Evolutionary conservation across 2,888 invertebrate genomes (phyloP).

Genomic region (Elegia similella): DNA sequence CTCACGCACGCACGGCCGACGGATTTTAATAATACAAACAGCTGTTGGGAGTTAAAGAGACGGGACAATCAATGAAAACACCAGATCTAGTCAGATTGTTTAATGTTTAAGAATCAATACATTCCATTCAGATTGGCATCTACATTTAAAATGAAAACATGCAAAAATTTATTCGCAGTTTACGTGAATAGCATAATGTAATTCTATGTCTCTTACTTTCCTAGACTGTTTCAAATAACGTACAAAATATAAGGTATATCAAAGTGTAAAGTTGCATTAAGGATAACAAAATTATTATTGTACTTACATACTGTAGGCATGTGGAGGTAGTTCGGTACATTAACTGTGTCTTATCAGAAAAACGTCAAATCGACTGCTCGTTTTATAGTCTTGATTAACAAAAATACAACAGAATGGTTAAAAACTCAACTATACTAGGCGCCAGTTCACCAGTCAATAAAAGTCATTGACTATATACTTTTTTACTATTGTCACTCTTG

Average conservation of each 20-base stretch:
- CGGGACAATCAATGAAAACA: neutral
- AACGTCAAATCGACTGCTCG: slow-evolving; percentile 21
- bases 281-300: slow-evolving; percentile 64
- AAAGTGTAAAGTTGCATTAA: slow-evolving; percentile 49
- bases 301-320: slow-evolving; percentile 64
- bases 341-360: slow-evolving; percentile 40
- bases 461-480: too few species aligned
- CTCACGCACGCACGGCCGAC: too few species aligned
- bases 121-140: slow-evolving; percentile 59
- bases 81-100: slow-evolving; percentile 68
- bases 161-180: slow-evolving; percentile 43
- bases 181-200: slow-evolving; percentile 40
- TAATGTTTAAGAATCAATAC: slow-evolving; percentile 61
- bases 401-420: too few species aligned
- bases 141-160: slow-evolving; percentile 60
- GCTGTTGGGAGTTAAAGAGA: too few species aligned
- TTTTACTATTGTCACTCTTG: too few species aligned
- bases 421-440: too few species aligned
- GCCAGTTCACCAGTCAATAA: too few species aligned
- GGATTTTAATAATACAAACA: too few species aligned
- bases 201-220: slow-evolving; percentile 51
- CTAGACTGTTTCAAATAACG: slow-evolving; percentile 56
- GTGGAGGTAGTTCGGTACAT: slow-evolving; percentile 75
- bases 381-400: too few species aligned
- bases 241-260: slow-evolving; percentile 60